Conservation (phyloP, 2,113 vertebrate species). For the Elgaria multicarinata region DNA sequence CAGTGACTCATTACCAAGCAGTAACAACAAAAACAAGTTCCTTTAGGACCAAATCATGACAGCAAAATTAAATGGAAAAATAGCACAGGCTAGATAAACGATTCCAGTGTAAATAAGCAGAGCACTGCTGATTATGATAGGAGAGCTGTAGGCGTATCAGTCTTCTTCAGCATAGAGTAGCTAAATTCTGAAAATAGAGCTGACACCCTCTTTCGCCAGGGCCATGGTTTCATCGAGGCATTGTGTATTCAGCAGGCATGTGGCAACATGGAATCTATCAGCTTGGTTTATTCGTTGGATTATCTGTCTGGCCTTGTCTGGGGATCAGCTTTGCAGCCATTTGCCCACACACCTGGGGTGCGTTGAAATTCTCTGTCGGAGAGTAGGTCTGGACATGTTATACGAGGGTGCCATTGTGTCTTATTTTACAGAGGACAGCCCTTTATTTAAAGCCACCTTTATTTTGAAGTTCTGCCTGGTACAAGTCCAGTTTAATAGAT, state of each 20-base stretch:
- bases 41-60: constrained; percentile 51
- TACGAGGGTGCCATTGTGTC: not conserved
- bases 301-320: not conserved
- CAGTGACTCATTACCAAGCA: constrained; percentile 80
- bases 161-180: not conserved
- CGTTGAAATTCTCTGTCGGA: not conserved
- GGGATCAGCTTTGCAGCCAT: not conserved
- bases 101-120: not conserved
- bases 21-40: constrained; percentile 79
- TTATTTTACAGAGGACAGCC: too few species aligned
- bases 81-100: constrained; percentile 33
- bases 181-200: not conserved
- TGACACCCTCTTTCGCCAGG: not conserved
- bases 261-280: not conserved
- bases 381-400: too few species aligned
- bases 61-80: constrained; percentile 54
- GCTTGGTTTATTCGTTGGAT: not conserved
- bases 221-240: not conserved
- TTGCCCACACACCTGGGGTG: too few species aligned
- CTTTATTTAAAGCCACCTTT: too few species aligned
- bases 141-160: not conserved
- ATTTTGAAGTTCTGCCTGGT: too few species aligned
- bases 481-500: too few species aligned
- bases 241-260: not conserved
- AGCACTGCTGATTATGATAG: not conserved